These are phyloP conservation scores for Patella caerulea DNA, from an alignment of 2,888 invertebrate genomes.

Conservation along the genomic window DNA sequence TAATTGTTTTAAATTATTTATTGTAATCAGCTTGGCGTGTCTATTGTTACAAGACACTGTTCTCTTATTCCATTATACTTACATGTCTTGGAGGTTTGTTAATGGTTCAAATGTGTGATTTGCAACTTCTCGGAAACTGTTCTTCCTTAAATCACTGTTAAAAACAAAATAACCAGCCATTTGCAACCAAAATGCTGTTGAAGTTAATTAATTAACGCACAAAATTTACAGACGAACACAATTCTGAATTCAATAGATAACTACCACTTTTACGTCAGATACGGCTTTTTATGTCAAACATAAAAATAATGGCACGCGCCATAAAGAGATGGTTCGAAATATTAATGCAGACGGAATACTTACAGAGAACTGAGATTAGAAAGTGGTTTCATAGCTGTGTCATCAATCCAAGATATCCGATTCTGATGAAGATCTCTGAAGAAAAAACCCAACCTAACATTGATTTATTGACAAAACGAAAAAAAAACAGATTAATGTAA, in stretches of 20 bases:
- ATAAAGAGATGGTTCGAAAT: too few species aligned
- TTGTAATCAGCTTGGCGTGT: too few species aligned
- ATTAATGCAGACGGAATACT: slow-evolving; percentile 12
- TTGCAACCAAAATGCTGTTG: background rate
- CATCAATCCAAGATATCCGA: slow-evolving; percentile 27
- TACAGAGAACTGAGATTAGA: slow-evolving; percentile 26
- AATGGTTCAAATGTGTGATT: slow-evolving; percentile 24
- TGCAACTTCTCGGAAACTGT: slow-evolving; percentile 25
- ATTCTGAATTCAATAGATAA: too few species aligned
- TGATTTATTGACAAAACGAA: too few species aligned
- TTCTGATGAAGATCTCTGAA: slow-evolving; percentile 31
- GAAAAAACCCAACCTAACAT: background rate
- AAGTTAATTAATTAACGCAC: too few species aligned
- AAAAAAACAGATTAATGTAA: too few species aligned
- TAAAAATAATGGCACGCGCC: too few species aligned
- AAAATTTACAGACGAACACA: too few species aligned
- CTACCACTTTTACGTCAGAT: too few species aligned
- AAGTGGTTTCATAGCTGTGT: slow-evolving; percentile 24
- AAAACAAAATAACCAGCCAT: background rate
- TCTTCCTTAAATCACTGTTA: slow-evolving; percentile 33
- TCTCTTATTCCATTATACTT: slow-evolving; percentile 11
- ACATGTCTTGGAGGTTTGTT: slow-evolving; percentile 28
- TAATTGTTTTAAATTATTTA: too few species aligned
- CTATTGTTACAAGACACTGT: too few species aligned
- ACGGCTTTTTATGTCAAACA: too few species aligned